Evolutionary conservation across 1,140 invertebrate species (phyloP).

Genomic region (Microplitis mediator): DNA sequence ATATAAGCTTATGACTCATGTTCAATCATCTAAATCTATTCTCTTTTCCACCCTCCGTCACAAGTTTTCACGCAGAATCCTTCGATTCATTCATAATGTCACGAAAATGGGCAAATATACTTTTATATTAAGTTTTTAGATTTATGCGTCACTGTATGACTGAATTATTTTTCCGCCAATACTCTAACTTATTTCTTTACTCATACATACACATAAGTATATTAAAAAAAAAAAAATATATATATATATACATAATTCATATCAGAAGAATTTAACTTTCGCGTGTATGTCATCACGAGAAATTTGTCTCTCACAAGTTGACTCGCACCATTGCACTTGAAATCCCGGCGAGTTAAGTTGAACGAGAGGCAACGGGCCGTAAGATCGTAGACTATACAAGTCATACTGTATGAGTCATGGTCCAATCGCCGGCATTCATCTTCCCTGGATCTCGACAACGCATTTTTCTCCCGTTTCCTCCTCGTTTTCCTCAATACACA

Average conservation of each 20-base stretch:
- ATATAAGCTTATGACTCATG: slow-evolving; percentile 38
- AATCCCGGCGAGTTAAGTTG: neutral
- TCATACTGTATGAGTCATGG: slow-evolving; percentile 3
- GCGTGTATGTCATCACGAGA: neutral
- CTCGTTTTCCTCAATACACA: neutral
- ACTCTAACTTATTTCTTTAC: too few relatives aligned
- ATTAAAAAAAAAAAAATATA: neutral
- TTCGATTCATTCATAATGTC: too few relatives aligned
- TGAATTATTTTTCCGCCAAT: too few relatives aligned
- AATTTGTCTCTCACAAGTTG: neutral
- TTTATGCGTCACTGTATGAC: too few relatives aligned
- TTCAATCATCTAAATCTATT: slow-evolving; percentile 47
- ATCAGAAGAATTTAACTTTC: neutral
- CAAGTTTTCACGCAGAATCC: slow-evolving; percentile 16
- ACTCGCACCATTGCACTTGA: neutral
- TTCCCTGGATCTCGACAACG: slow-evolving; percentile 1
- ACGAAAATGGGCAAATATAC: too few relatives aligned
- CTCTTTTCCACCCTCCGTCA: slow-evolving; percentile 31
- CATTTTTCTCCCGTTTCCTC: neutral
- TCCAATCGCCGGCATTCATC: slow-evolving; percentile 4
- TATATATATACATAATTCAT: neutral
- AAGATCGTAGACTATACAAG: neutral
- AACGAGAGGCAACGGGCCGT: neutral
- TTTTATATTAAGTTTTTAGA: too few relatives aligned
- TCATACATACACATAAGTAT: too few relatives aligned